A percentile compares a stretch with the other conserved stretches of the same genome.
These are phyloP conservation scores for Eudyptes chrysolophus DNA, from an alignment of 2,113 vertebrate genomes.

Conservation along the genomic window DNA sequence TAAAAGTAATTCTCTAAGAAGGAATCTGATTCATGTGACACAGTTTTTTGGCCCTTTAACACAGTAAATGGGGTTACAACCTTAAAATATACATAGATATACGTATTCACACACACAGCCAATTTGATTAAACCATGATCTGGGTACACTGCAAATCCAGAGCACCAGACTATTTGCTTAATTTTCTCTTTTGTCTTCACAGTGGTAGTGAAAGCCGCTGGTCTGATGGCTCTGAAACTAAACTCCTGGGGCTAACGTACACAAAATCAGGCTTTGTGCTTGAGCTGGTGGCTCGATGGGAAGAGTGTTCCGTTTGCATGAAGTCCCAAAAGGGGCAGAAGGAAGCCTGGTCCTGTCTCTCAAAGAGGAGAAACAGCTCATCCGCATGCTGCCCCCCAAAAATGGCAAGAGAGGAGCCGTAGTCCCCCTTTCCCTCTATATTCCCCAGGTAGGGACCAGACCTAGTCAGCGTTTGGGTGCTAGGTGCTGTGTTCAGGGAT, in stretches of 20 bases:
- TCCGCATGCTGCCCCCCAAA: not conserved
- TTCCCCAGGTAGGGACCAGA: not conserved
- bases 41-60: not conserved
- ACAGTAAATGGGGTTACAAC: not conserved
- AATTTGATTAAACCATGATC: not conserved
- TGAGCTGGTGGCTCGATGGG: not conserved
- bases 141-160: not conserved
- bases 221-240: not conserved
- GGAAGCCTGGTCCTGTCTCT: not conserved
- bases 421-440: not conserved
- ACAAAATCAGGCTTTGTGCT: not conserved
- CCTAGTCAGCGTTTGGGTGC: fast-evolving
- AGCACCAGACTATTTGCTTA: not conserved
- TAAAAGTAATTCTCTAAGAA: slow-evolving; percentile 24
- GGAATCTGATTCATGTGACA: slow-evolving; percentile 26
- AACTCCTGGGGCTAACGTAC: not conserved
- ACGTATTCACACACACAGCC: not conserved
- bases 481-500: not conserved
- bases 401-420: fast-evolving
- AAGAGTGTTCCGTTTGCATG: not conserved
- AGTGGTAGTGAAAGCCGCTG: not conserved
- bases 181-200: not conserved
- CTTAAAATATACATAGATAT: not conserved
- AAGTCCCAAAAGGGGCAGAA: not conserved
- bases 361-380: not conserved